Percentiles rank a stretch among this genome's conserved stretches.
phyloP scores from a whole-genome alignment of 1,140 invertebrate species.

The Cherax quadricarinatus region DNA sequence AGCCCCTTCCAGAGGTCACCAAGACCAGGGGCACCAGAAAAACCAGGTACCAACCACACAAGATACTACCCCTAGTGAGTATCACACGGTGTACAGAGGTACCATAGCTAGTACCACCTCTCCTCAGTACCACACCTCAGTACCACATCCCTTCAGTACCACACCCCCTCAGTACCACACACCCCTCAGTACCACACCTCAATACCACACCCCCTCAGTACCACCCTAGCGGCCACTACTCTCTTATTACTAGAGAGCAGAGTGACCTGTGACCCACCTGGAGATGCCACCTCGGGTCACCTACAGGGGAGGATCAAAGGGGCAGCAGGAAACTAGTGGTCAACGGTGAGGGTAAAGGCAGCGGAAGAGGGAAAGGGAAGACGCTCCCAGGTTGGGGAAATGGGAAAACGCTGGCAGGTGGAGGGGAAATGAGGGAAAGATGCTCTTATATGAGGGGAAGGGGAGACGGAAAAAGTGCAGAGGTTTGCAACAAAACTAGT shows the following conservation, averaged over 20 bases:
- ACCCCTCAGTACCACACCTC: too few species aligned
- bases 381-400: background rate
- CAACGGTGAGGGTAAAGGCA: background rate
- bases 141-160: too few species aligned
- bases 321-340: background rate
- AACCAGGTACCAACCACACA: background rate
- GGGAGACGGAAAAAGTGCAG: too few species aligned
- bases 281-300: background rate
- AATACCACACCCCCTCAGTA: too few species aligned
- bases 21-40: background rate
- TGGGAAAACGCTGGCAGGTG: background rate
- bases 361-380: background rate
- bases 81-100: background rate
- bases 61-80: background rate
- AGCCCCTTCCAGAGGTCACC: background rate
- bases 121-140: too few species aligned
- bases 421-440: background rate
- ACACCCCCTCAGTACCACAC: too few species aligned
- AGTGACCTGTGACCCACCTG: slow-evolving; percentile 13
- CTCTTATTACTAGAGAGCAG: background rate
- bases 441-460: too few species aligned
- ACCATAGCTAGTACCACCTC: background rate
- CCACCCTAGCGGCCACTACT: background rate
- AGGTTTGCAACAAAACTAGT: too few species aligned
- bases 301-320: background rate